Evolutionary conservation across 2,113 vertebrate species (phyloP).

Genomic region (Amazona guildingii): DNA sequence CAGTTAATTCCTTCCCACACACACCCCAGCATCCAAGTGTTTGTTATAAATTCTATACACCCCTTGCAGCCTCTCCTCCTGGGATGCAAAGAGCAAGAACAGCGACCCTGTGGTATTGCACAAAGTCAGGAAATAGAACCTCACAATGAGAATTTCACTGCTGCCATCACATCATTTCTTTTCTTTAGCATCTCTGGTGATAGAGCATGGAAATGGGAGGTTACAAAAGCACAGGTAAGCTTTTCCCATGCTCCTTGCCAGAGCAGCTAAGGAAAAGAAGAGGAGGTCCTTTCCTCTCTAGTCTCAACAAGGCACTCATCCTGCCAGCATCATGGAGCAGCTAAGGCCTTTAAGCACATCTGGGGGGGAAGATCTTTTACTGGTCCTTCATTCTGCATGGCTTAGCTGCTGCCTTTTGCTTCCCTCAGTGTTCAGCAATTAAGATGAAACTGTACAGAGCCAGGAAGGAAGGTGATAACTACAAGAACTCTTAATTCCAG

Average conservation of each 20-base stretch:
- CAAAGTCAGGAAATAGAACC: not conserved
- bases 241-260: not conserved
- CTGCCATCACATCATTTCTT: not conserved
- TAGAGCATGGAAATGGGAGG: not conserved
- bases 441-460: not conserved
- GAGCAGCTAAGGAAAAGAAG: not conserved
- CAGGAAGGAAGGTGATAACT: not conserved
- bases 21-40: not conserved
- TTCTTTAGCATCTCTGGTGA: not conserved
- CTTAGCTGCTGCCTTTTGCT: not conserved
- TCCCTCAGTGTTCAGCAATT: not conserved
- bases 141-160: not conserved
- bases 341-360: not conserved
- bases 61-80: not conserved
- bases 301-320: not conserved
- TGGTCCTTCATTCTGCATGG: not conserved
- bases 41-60: not conserved
- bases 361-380: not conserved
- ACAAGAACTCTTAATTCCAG: not conserved
- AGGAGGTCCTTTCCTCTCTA: not conserved
- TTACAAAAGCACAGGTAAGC: not conserved
- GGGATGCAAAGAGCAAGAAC: not conserved
- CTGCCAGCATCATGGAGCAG: not conserved
- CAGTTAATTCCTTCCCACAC: not conserved
- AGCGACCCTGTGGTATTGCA: fast-evolving